Evolutionary conservation across 2,113 vertebrate genomes (phyloP).

Genomic region (Pteruthius melanotis): DNA sequence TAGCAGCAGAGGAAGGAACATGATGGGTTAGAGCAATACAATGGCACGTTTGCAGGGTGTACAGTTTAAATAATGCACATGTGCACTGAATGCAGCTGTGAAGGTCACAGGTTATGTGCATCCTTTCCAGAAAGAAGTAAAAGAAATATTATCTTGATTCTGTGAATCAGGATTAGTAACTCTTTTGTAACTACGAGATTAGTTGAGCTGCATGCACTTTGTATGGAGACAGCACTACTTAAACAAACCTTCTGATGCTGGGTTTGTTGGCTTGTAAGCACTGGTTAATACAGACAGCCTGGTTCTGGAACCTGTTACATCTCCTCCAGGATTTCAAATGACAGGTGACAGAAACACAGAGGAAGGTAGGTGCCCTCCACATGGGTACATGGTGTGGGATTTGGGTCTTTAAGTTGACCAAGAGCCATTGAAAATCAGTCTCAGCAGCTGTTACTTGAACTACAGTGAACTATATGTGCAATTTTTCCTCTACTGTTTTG

Average conservation of each 20-base stretch:
- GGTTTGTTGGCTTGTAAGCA: neutral
- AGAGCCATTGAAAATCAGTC: neutral
- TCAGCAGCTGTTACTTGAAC: neutral
- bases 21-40: neutral
- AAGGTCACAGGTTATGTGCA: neutral
- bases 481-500: neutral
- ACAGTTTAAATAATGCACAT: neutral
- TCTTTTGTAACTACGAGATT: neutral
- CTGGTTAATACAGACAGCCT: neutral
- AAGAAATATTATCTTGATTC: constrained; percentile 48
- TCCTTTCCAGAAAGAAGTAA: constrained; percentile 12
- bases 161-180: constrained; percentile 43
- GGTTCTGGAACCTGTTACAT: neutral
- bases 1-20: neutral
- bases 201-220: constrained; percentile 20
- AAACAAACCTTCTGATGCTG: neutral
- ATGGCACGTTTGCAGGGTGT: neutral
- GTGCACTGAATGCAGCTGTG: neutral
- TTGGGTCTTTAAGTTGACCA: neutral
- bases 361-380: neutral
- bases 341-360: neutral
- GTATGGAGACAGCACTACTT: neutral
- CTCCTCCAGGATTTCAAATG: neutral
- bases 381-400: neutral
- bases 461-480: neutral